A percentile compares a stretch with the other conserved stretches of the same genome.
These are phyloP conservation scores for Microcaecilia unicolor DNA, from an alignment of 2,797 vertebrate genomes.

Conservation along the genomic window DNA sequence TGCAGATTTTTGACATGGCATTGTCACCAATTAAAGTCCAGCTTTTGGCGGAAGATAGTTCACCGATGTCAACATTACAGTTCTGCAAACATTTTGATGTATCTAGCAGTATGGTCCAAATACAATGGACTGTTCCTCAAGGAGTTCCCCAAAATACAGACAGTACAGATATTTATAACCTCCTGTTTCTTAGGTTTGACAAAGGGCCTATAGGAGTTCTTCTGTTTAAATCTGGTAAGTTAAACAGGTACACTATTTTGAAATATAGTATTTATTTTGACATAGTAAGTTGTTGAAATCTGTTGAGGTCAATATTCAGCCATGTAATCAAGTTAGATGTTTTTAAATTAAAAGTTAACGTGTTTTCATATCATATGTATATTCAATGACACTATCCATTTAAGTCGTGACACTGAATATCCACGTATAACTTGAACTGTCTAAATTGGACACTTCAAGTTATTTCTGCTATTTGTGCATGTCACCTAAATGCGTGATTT, in stretches of 20 bases:
- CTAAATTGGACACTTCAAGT: too few relatives aligned
- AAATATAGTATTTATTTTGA: too few relatives aligned
- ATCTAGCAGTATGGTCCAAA: constrained; percentile 61
- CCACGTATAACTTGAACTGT: too few relatives aligned
- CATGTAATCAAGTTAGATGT: too few relatives aligned
- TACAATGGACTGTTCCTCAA: constrained; percentile 67
- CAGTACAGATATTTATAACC: constrained; percentile 45
- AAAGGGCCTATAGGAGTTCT: constrained; percentile 77
- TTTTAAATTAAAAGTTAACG: too few relatives aligned
- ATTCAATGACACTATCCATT: too few relatives aligned
- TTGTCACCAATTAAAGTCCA: constrained; percentile 70
- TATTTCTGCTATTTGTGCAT: too few relatives aligned
- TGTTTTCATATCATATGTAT: too few relatives aligned
- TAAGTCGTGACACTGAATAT: too few relatives aligned
- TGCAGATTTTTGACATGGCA: constrained; percentile 81
- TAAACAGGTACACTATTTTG: constrained; percentile 1
- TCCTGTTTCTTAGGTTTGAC: constrained; percentile 71
- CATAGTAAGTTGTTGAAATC: too few relatives aligned
- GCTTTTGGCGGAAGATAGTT: constrained; percentile 69
- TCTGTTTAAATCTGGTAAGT: constrained; percentile 76
- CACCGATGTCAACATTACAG: constrained; percentile 60
- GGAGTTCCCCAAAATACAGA: constrained; percentile 17
- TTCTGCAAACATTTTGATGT: constrained; percentile 62
- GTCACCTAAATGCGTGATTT: too few relatives aligned
- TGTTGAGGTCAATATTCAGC: too few relatives aligned